phyloP scores from a whole-genome alignment of 92 coral and sea anemone species.

The Metridium senile region DNA sequence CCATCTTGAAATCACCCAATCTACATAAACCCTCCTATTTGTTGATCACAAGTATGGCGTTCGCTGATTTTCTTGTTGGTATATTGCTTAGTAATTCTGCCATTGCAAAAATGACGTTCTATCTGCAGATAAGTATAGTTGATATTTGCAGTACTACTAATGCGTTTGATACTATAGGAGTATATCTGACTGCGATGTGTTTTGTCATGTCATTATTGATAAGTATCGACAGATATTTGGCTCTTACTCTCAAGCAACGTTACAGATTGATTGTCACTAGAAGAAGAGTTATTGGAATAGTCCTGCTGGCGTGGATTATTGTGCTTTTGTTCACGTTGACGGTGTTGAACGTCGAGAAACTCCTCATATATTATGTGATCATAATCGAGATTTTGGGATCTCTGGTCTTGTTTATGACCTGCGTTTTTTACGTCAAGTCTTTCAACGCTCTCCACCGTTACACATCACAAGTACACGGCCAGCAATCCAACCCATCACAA shows the following conservation, averaged over 20 bases:
- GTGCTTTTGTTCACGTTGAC: no score
- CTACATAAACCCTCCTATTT: background rate
- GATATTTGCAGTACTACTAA: no score
- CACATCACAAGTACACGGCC: constrained; percentile 8
- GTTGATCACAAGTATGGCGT: background rate
- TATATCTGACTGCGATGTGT: no score
- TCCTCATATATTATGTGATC: no score
- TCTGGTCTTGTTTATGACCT: background rate
- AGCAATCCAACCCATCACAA: background rate
- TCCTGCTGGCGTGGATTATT: background rate
- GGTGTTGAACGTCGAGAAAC: no score
- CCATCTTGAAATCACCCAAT: background rate
- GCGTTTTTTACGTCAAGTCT: constrained; percentile 13
- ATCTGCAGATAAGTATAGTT: no score
- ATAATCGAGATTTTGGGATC: no score
- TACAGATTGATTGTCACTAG: background rate
- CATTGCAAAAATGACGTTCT: no score
- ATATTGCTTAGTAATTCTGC: no score
- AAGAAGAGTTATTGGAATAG: background rate
- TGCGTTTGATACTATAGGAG: no score
- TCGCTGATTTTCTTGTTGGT: background rate
- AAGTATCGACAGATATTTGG: background rate
- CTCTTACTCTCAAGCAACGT: background rate
- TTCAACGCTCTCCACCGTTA: constrained; percentile 5
- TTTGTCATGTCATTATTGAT: background rate